Evolutionary conservation across 1,140 invertebrate genomes (phyloP).

Genomic region (Drosophila burlai): DNA sequence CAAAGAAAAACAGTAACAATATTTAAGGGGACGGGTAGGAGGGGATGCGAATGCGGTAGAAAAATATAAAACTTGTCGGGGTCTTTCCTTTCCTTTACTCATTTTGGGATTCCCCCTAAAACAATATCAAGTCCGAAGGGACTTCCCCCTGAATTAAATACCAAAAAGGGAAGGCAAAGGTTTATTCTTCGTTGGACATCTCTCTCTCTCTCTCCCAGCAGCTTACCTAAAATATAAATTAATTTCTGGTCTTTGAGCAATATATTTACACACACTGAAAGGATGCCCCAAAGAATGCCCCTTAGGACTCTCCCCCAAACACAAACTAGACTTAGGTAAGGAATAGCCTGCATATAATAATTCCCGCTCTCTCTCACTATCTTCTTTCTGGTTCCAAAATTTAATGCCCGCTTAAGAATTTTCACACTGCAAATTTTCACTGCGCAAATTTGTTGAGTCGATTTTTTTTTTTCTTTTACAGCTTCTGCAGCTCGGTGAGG

Average conservation of each 20-base stretch:
- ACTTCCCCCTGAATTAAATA: neutral
- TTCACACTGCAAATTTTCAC: conserved; percentile 42
- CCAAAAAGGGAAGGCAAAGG: neutral
- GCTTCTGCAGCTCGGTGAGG: conserved; percentile 80
- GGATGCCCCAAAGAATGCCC: neutral
- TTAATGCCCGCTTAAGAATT: conserved; percentile 41
- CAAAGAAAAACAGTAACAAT: conserved; percentile 17
- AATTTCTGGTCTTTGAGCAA: conserved; percentile 26
- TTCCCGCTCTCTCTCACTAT: neutral
- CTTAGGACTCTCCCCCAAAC: neutral
- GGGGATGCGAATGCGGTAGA: neutral
- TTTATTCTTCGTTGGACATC: neutral
- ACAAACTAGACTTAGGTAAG: conserved; percentile 2
- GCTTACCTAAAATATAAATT: conserved; percentile 8
- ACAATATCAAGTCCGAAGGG: neutral
- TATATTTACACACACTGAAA: conserved; percentile 8
- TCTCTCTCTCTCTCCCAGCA: neutral
- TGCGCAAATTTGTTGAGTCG: conserved; percentile 54
- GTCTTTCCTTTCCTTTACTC: neutral
- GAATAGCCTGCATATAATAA: conserved; percentile 2
- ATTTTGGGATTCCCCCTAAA: neutral
- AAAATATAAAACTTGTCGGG: conserved; percentile 6
- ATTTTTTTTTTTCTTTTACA: conserved; percentile 32
- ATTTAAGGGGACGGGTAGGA: conserved; percentile 15
- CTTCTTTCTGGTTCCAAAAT: conserved; percentile 6